Evolutionary conservation across 2,113 vertebrate species (phyloP).

Genomic region (Phocoena sinus): DNA sequence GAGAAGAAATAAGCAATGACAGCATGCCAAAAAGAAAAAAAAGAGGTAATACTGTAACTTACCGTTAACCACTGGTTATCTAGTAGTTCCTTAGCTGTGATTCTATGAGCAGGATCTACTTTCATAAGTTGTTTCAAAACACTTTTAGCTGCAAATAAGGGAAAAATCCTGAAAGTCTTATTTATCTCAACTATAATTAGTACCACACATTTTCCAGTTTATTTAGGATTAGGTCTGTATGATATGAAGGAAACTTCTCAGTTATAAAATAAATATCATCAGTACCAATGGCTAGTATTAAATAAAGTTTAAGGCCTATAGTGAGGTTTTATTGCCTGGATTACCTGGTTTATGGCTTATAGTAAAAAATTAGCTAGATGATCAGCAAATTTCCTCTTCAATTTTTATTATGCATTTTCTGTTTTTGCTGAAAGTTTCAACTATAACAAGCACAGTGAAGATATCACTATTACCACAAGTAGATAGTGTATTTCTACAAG

Average conservation of each 20-base stretch:
- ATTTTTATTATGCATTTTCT: constrained; percentile 23
- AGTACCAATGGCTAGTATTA: background rate
- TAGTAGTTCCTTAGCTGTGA: constrained; percentile 84
- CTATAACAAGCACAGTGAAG: background rate
- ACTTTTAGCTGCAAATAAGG: constrained; percentile 81
- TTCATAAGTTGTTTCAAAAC: constrained; percentile 83
- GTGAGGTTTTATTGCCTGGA: background rate
- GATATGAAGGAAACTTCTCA: background rate
- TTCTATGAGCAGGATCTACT: constrained; percentile 84
- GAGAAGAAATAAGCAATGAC: background rate
- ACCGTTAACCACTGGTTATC: constrained; percentile 86
- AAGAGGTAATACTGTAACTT: constrained; percentile 52
- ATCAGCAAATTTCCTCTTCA: constrained; percentile 19
- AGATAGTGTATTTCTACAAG: constrained; percentile 18
- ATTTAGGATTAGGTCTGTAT: background rate
- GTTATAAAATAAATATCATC: background rate
- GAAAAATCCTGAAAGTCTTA: constrained; percentile 37
- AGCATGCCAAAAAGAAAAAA: background rate
- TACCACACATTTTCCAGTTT: background rate
- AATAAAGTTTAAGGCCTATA: background rate
- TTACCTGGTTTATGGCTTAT: background rate
- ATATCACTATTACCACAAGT: background rate
- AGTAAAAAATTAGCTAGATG: background rate
- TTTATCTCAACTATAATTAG: constrained; percentile 50
- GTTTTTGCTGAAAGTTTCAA: background rate